phyloP scores from a whole-genome alignment of 2,888 invertebrate genomes.

The Tenthredo amoena region DNA sequence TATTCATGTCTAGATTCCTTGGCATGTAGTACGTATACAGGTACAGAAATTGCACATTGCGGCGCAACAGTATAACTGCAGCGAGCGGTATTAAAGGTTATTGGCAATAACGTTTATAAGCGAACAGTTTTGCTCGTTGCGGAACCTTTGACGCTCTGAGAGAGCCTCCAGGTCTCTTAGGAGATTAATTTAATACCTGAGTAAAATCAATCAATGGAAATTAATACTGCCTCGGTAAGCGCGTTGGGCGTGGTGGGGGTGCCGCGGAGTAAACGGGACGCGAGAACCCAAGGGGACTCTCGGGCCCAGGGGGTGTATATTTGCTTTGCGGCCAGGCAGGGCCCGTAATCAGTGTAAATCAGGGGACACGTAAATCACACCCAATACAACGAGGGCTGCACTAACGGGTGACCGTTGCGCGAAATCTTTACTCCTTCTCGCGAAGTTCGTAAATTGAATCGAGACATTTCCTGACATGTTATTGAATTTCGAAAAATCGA shows the following conservation, averaged over 20 bases:
- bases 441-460: not conserved
- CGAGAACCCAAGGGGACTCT: constrained; percentile 42
- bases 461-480: not conserved
- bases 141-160: constrained; percentile 36
- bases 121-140: constrained; percentile 16
- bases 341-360: constrained; percentile 78
- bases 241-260: constrained; percentile 62
- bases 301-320: constrained; percentile 66
- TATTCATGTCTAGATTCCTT: not conserved
- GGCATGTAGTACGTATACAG: not conserved
- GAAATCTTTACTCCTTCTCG: not conserved
- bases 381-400: constrained; percentile 71
- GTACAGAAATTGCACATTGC: not conserved
- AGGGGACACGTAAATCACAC: constrained; percentile 77
- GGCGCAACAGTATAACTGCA: not conserved
- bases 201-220: constrained; percentile 76
- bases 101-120: constrained; percentile 41
- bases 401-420: constrained; percentile 70
- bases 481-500: not conserved
- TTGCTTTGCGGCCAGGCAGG: constrained; percentile 74
- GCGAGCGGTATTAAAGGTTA: constrained; percentile 10
- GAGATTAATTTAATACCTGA: constrained; percentile 74
- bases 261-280: constrained; percentile 43
- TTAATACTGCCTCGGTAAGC: constrained; percentile 69
- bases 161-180: not conserved